phyloP scores from a whole-genome alignment of 35 echinoderm and acorn worm species.

The Antedon bifida region DNA sequence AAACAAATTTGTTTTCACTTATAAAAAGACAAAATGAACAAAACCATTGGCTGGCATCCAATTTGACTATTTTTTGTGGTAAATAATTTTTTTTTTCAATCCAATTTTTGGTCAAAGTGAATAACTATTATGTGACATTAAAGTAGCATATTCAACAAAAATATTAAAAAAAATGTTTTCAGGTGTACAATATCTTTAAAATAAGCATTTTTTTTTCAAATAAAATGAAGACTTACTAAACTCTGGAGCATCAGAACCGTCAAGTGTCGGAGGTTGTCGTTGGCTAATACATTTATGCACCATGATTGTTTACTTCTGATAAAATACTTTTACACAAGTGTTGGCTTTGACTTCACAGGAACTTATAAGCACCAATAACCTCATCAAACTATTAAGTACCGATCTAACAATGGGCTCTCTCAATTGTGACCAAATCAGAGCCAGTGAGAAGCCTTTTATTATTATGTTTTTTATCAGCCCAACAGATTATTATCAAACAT shows the following conservation, averaged over 20 bases:
- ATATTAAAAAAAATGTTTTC: no score
- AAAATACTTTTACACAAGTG: not conserved
- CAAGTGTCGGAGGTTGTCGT: not conserved
- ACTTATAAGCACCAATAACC: not conserved
- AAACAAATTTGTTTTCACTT: no score
- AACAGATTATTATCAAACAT: not conserved
- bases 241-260: not conserved
- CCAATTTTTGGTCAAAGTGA: no score
- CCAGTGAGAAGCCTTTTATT: not conserved
- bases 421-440: not conserved
- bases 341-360: not conserved
- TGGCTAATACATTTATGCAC: not conserved
- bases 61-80: no score
- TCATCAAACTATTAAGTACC: not conserved
- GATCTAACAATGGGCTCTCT: not conserved
- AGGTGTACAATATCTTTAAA: no score
- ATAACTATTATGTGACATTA: no score
- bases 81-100: no score
- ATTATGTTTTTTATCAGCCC: not conserved
- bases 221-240: not conserved
- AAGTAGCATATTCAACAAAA: no score
- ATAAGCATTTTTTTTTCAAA: no score
- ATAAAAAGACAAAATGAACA: no score
- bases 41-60: no score
- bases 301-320: not conserved